Evolutionary conservation across 1,140 invertebrate genomes (phyloP), one percentile per base, ranked within the genome.

Genomic region (Chironomus tepperi): DNA sequence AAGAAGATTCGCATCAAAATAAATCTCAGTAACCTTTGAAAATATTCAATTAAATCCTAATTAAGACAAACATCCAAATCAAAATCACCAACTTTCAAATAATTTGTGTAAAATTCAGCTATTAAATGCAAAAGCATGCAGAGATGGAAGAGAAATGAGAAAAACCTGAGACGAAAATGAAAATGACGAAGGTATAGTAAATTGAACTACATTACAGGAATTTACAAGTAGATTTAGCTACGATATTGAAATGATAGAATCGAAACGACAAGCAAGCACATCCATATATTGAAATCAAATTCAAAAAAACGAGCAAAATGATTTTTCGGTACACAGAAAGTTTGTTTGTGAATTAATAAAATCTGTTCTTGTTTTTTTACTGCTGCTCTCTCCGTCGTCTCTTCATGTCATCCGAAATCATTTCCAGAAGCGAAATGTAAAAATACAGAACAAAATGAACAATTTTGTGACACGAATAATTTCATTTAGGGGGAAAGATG

Each of bases 271-370:
- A 57, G 7, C 15, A 15, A 3, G 8, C 15, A 47, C 15, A 47
- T 47, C 1, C 43, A 47, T 47, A 47, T 47, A 47, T 47, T 10
- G 43, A 47, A 34, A 34, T 34, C 5, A 34, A 34, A 34, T 34
- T 34, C 24, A 8, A 47, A 15, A 47, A 47, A 10, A 47, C n/a
- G 8, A 47, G 43, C 43, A 47, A 47, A 47, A 47, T 47, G 43
- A 57, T 57, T 57, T 34, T 34, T 57, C 12, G 47, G 12, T n/a
- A 57, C 12, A 57, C 12, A 57, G 12, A 57, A 47, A 57, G 47
- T 70, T 70, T 70, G 19, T 18, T 70, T 21, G 19, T 70, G 65
- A 70, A 70, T 70, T 70, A 70, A 70, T 70, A 70, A 70, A 70
- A 70, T 70, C 65, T 70, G 65, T 70, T 70, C 65, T 18, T 67